These are phyloP conservation scores for Mixornis gularis DNA, from an alignment of 2,113 vertebrate genomes.

Conservation along the genomic window DNA sequence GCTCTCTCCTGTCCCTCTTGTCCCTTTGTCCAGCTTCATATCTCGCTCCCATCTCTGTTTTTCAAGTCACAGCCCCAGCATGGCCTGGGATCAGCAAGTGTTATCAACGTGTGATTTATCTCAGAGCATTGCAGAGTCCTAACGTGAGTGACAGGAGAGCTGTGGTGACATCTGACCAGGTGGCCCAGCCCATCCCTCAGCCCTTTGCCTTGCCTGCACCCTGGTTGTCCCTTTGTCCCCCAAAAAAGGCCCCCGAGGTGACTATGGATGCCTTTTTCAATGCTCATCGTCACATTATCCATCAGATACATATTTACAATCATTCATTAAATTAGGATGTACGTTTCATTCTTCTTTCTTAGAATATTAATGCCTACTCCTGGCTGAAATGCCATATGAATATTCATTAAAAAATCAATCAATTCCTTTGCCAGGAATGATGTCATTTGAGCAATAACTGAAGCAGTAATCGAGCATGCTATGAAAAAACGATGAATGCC, in stretches of 20 bases:
- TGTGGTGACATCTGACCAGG: accelerated
- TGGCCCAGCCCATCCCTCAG: background rate
- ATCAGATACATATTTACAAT: slow-evolving; percentile 49
- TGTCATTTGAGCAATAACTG: slow-evolving; percentile 48
- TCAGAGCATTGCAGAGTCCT: accelerated
- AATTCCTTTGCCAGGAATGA: slow-evolving; percentile 34
- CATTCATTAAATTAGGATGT: slow-evolving; percentile 55
- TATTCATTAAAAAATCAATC: slow-evolving; percentile 65
- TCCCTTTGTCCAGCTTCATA: background rate
- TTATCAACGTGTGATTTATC: background rate
- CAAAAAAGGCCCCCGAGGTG: background rate
- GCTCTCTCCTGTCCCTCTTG: background rate
- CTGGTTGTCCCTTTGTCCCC: background rate
- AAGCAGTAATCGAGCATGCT: slow-evolving; percentile 41
- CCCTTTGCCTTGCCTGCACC: background rate
- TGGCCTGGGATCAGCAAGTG: too few species aligned
- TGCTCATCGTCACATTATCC: slow-evolving; percentile 27
- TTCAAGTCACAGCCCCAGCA: accelerated
- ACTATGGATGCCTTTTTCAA: slow-evolving; percentile 32
- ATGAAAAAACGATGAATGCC: slow-evolving; percentile 58
- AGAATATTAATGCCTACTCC: slow-evolving; percentile 62
- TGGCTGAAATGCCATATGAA: slow-evolving; percentile 58
- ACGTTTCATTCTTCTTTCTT: slow-evolving; percentile 57
- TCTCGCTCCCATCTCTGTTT: background rate
- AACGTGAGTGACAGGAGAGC: accelerated